phyloP scores from a whole-genome alignment of 2,797 vertebrate genomes.

The Amazonetta brasiliensis region DNA sequence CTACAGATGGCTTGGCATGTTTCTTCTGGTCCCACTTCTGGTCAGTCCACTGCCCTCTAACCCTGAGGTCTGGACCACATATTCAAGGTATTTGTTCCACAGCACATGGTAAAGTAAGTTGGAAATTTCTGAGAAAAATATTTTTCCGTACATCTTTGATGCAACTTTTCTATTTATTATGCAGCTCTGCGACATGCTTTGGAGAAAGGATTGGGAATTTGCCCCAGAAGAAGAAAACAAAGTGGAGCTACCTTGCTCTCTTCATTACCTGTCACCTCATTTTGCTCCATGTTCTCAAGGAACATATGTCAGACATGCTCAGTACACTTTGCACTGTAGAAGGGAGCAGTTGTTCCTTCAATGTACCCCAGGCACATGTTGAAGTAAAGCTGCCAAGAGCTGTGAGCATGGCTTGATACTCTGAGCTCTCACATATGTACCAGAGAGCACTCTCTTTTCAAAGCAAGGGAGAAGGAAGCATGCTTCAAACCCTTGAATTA shows the following conservation, averaged over 20 bases:
- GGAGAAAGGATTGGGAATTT: neutral
- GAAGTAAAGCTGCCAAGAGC: neutral
- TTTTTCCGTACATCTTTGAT: neutral
- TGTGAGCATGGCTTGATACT: neutral
- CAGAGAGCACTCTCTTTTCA: no score
- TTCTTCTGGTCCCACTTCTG: neutral
- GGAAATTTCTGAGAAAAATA: neutral
- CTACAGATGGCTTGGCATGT: neutral
- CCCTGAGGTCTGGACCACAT: neutral
- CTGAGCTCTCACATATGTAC: rapidly evolving
- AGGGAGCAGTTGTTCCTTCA: neutral
- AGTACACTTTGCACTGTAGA: neutral
- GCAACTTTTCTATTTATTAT: neutral
- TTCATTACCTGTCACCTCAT: neutral
- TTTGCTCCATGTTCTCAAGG: neutral
- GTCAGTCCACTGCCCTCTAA: neutral
- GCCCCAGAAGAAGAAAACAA: neutral
- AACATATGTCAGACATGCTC: neutral
- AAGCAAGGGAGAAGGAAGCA: no score
- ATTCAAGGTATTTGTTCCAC: neutral
- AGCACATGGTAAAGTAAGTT: neutral
- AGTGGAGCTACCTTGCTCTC: neutral
- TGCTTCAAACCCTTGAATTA: no score
- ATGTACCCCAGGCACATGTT: neutral
- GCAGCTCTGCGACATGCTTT: neutral